A percentile compares a stretch with the other conserved stretches of the same genome.
Evolutionary conservation across 2,113 vertebrate genomes (phyloP).

Genomic region (Sorex fumeus): DNA sequence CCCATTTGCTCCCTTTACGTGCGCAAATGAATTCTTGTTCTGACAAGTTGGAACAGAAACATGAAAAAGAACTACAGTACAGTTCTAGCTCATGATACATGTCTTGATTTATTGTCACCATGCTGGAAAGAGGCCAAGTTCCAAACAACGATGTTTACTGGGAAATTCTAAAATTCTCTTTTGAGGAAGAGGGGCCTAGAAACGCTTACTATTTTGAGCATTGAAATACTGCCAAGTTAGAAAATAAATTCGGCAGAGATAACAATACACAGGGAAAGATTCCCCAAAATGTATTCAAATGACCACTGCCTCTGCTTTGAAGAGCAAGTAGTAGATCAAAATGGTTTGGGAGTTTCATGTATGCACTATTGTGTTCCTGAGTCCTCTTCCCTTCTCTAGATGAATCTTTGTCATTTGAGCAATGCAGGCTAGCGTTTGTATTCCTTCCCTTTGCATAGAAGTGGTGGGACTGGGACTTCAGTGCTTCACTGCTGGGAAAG

Average conservation of each 20-base stretch:
- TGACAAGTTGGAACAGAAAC: slow-evolving; percentile 19
- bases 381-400: too few relatives aligned
- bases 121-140: slow-evolving; percentile 48
- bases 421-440: too few relatives aligned
- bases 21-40: slow-evolving; percentile 23
- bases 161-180: slow-evolving; percentile 46
- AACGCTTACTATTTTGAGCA: slow-evolving; percentile 32
- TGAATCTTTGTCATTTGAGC: too few relatives aligned
- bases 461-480: background rate
- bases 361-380: background rate
- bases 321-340: background rate
- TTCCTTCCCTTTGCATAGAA: too few relatives aligned
- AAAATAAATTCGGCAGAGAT: background rate
- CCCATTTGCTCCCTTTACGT: background rate
- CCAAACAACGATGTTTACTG: slow-evolving; percentile 20
- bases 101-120: slow-evolving; percentile 27
- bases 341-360: background rate
- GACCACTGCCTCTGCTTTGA: background rate
- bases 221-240: slow-evolving; percentile 6
- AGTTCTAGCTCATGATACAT: slow-evolving; percentile 15
- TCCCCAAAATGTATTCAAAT: background rate
- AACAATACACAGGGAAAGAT: background rate
- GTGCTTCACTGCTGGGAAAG: background rate
- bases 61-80: slow-evolving; percentile 19
- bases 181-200: slow-evolving; percentile 29